Percentiles rank a stretch among this genome's conserved stretches.
phyloP scores from a whole-genome alignment of 2,888 invertebrate genomes.

The Desoria tigrina region DNA sequence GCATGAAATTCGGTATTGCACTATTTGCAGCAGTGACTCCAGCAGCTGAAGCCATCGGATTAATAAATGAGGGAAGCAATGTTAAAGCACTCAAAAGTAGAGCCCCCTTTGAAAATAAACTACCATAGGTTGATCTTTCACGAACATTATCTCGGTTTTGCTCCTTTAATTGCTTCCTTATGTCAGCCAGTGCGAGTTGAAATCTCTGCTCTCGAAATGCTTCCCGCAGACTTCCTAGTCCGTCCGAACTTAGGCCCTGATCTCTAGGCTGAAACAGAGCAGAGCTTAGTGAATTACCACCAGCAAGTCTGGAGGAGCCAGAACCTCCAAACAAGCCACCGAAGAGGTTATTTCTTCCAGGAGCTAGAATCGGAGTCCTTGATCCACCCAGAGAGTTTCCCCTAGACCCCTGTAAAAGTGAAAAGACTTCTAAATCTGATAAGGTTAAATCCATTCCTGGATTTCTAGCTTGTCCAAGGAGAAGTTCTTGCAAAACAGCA shows the following conservation, averaged over 20 bases:
- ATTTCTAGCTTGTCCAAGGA: conserved; percentile 20
- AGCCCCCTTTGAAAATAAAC: conserved; percentile 52
- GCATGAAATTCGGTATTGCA: conserved; percentile 35
- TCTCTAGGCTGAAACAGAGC: background rate
- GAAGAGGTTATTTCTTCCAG: conserved; percentile 1
- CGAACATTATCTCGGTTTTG: conserved; percentile 39
- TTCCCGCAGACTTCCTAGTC: conserved; percentile 37
- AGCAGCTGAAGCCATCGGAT: conserved; percentile 28
- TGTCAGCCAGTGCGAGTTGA: conserved; percentile 44
- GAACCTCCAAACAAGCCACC: background rate
- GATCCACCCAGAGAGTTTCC: background rate
- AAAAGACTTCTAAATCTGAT: conserved; percentile 17
- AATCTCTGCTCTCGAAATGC: conserved; percentile 50
- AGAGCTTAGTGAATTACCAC: background rate
- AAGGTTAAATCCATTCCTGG: conserved; percentile 22
- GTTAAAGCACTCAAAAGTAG: conserved; percentile 51
- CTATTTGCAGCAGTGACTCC: conserved; percentile 18
- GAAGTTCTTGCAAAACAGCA: conserved; percentile 10
- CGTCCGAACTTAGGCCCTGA: conserved; percentile 16
- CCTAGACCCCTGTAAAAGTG: conserved; percentile 6
- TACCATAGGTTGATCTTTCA: conserved; percentile 42
- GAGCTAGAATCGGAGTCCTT: conserved; percentile 6
- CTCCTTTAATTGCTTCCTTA: conserved; percentile 46
- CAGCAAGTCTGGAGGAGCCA: background rate
- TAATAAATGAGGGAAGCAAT: conserved; percentile 38